Evolutionary conservation across 2,888 invertebrate species (phyloP), one percentile per base, ranked within the genome.

Genomic region (Himalopsyche tibetana): DNA sequence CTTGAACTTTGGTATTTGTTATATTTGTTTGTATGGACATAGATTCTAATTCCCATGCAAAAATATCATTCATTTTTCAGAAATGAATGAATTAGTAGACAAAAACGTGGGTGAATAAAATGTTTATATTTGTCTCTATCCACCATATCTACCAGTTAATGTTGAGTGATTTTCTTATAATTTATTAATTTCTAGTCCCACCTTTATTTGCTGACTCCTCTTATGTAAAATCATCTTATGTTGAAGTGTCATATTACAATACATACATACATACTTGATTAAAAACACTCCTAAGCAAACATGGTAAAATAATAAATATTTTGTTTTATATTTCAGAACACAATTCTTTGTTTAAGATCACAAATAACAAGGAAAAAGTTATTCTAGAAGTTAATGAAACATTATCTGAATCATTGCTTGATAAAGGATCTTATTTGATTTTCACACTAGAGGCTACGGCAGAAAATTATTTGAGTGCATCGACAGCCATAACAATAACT

Each of bases 351-450:
- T 84, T 84, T 6, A 38, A 80, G 42, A 40, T 55, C 40, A 55
- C 1, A 38, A 55, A 40, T 15, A n/a, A 36, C 12, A 80, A 42
- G n/a, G 80, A 80, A 17, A 80, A 55, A 9, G 79, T 80, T 36
- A 55, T 38, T 11, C 55, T 84, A 38, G 11, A 9, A 80, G 11
- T 84, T 51, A 42, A n/a, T 8, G 40, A 15, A 17, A 11, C 11
- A 19, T 55, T 89, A 42, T 63, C 86, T 11, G 85, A 87, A 6
- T 88, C 87, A 17, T 85, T 88, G 9, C 80, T 89, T 15, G 55
- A 86, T 36, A 40, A 86, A 12, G 51, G 84, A 40, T 42, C 51
- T 51, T 83, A 84, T 82, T 79, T 88, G 19, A n/a, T 84, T n/a
- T 87, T 88, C 55, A 80, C 55, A 55, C 36, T 88, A 11, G 55